Percentiles rank a stretch among this genome's conserved stretches.
These are phyloP conservation scores for Gasteruption jaculator DNA, from an alignment of 2,888 invertebrate genomes.

Conservation along the genomic window DNA sequence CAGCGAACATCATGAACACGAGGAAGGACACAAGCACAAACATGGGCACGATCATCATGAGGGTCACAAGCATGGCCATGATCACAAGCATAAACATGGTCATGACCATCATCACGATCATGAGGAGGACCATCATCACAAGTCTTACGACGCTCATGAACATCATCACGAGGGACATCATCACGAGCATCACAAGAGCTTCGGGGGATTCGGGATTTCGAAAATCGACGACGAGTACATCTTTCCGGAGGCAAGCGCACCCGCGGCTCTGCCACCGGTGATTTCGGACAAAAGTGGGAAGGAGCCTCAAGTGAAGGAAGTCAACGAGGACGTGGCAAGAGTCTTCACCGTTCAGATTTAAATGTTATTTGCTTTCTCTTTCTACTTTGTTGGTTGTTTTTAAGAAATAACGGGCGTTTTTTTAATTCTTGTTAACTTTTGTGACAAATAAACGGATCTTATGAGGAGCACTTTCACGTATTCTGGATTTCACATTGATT, in stretches of 20 bases:
- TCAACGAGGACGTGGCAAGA: conserved; percentile 7
- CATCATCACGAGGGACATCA: conserved; percentile 31
- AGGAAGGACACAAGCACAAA: conserved; percentile 30
- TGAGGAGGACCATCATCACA: conserved; percentile 21
- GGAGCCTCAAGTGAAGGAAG: conserved; percentile 13
- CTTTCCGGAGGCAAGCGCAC: conserved; percentile 30
- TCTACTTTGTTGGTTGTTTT: conserved; percentile 1
- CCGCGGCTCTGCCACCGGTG: conserved; percentile 17
- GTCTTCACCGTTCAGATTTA: conserved; percentile 16
- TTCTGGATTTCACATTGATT: background rate
- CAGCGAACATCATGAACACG: conserved; percentile 37
- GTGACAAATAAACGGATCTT: too few relatives aligned
- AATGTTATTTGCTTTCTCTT: conserved; percentile 8
- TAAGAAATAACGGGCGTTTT: too few relatives aligned
- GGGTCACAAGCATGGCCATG: conserved; percentile 34
- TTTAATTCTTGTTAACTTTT: too few relatives aligned
- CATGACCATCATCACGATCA: conserved; percentile 29
- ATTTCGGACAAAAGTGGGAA: conserved; percentile 22
- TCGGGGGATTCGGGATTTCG: conserved; percentile 25
- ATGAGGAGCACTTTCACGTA: background rate
- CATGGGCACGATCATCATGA: conserved; percentile 35
- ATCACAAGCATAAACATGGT: conserved; percentile 33
- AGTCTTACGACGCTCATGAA: conserved; percentile 17
- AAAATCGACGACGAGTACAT: conserved; percentile 36
- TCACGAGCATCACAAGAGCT: conserved; percentile 23